Base-by-base conservation (phyloP, 2,888 invertebrate species). In the Melikaiella ostensackeni region DNA sequence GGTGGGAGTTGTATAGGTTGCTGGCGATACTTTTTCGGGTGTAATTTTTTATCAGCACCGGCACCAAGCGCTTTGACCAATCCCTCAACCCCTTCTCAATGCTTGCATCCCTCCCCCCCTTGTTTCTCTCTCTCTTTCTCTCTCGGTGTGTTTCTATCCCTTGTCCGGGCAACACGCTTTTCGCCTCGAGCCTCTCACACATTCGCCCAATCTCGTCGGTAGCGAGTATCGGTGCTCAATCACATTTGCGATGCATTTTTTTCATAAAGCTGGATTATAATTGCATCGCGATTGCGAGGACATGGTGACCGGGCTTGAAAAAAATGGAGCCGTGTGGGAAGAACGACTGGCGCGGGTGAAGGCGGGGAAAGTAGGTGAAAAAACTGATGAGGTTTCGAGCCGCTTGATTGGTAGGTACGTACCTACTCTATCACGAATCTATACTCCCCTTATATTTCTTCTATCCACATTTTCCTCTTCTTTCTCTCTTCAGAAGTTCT, bases 241-340 rank as follows among this genome's bases (percentile, higher is more conserved):
- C 91, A 91, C 90, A 91, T 91, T 90, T 90, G 90, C 88, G 88
- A 91, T 91, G 91, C 90, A 91, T 91, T 91, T 91, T 90, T 91
- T 91, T 88, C 89, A 91, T 90, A 91, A 91, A 91, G 91, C 90
- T 90, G 91, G 90, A 91, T 91, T 91, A 91, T 91, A 91, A 91
- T 91, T 91, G 91, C 91, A 90, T 90, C 90, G 90, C 89, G 88
- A 89, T 89, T 83, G 85, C 84, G 83, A 81, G 83, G 82, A 82
- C 81, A 82, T 87, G 87, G 84, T 85, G 87, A 85, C 85, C 87
- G 86, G 86, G 83, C 85, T 79, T 77, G 80, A 86, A 88, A 88
- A 86, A 88, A 89, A 88, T 87, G 87, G 88, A 87, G 86, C 87
- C 84, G 83, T 85, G 84, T 79, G 80, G 82, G 84, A 85, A 59